Conservation (phyloP, 2,113 vertebrate genomes). For the Hippocampus mohnikei region DNA sequence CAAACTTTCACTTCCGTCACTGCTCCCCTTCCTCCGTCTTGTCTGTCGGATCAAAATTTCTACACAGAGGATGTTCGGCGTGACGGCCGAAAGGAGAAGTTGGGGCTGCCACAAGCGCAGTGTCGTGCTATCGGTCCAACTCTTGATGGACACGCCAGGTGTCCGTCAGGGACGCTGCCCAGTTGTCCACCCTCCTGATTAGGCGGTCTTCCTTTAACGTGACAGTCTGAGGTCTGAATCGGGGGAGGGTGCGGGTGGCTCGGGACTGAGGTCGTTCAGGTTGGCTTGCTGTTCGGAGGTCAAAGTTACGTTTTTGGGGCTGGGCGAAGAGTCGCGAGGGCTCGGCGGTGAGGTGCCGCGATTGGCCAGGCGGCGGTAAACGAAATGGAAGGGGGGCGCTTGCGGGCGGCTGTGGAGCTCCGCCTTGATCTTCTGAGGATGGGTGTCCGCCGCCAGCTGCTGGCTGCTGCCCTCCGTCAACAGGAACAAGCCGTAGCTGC, state of each 20-base stretch:
- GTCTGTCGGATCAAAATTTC: constrained; percentile 34
- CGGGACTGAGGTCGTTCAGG: constrained; percentile 9
- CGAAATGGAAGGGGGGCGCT: constrained; percentile 83
- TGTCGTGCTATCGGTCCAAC: not conserved
- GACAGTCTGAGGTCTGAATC: constrained; percentile 4
- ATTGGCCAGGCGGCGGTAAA: constrained; percentile 79
- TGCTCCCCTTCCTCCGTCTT: constrained; percentile 44
- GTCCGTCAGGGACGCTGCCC: not conserved
- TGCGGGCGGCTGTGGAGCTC: constrained; percentile 86
- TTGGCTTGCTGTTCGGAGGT: constrained; percentile 25
- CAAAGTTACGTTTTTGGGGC: constrained; percentile 14
- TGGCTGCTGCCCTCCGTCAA: constrained; percentile 84
- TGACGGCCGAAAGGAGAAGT: constrained; percentile 46
- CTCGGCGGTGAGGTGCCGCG: constrained; percentile 5
- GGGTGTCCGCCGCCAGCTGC: constrained; percentile 89
- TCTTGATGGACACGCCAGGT: not conserved
- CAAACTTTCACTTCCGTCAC: constrained; percentile 40
- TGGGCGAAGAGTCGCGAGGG: constrained; percentile 1
- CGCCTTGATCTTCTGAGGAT: constrained; percentile 94
- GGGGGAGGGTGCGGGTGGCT: not conserved
- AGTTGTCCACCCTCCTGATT: not conserved
- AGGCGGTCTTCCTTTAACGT: constrained; percentile 21
- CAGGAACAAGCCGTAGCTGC: constrained; percentile 76
- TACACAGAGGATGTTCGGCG: constrained; percentile 14
- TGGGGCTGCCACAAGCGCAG: constrained; percentile 5